Percentiles rank a stretch among this genome's conserved stretches.
Evolutionary conservation across 2,113 vertebrate genomes (phyloP).

Genomic region (Chrysemys picta): DNA sequence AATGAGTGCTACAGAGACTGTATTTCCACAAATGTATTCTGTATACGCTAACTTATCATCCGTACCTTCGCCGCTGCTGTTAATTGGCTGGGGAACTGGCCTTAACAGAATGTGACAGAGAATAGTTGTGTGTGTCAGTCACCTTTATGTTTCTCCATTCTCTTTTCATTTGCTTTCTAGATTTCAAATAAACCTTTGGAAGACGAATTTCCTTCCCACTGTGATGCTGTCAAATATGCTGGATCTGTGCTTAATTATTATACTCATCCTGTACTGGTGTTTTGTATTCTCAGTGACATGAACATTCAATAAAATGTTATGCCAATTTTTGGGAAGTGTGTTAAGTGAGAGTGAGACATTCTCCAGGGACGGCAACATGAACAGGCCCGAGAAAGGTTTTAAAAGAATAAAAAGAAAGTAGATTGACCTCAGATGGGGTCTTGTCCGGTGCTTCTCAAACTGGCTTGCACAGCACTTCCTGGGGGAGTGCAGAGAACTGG

Average conservation of each 20-base stretch:
- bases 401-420: neutral
- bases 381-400: neutral
- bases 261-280: conserved; percentile 59
- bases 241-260: conserved; percentile 59
- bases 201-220: conserved; percentile 67
- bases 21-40: neutral
- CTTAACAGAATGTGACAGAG: neutral
- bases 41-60: neutral
- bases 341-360: conserved; percentile 27
- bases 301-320: conserved; percentile 55
- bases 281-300: conserved; percentile 58
- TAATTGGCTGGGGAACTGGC: neutral
- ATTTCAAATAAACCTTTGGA: conserved; percentile 66
- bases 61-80: neutral
- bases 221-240: conserved; percentile 39
- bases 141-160: conserved; percentile 31
- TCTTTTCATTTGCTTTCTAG: conserved; percentile 49
- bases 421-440: neutral
- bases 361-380: neutral
- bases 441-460: neutral
- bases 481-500: neutral
- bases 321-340: neutral
- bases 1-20: neutral
- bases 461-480: neutral
- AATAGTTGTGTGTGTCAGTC: neutral